Percentiles rank a stretch among this genome's conserved stretches.
Evolutionary conservation across 2,113 vertebrate species (phyloP).

Genomic region (Lagopus muta): DNA sequence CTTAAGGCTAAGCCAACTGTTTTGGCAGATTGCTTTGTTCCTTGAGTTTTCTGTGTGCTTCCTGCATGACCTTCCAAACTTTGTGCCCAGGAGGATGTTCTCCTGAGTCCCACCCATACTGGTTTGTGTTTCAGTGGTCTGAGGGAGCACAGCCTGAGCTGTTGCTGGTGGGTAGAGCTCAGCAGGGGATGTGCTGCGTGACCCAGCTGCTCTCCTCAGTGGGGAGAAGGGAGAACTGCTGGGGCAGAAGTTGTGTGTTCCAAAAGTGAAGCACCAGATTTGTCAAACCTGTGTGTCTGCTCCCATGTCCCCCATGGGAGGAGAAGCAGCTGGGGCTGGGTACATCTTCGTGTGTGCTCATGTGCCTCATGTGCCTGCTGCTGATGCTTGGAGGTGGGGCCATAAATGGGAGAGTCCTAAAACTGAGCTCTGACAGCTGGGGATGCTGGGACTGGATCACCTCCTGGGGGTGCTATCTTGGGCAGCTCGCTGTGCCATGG

Average conservation of each 20-base stretch:
- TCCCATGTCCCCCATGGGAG: neutral
- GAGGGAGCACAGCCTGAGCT: neutral
- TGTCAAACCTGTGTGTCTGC: neutral
- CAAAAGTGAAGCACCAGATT: neutral
- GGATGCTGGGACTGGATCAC: neutral
- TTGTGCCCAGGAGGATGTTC: neutral
- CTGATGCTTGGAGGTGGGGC: neutral
- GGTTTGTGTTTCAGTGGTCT: neutral
- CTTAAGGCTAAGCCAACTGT: neutral
- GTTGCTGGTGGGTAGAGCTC: neutral
- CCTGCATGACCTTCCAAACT: neutral
- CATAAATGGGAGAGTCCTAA: neutral
- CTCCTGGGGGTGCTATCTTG: neutral
- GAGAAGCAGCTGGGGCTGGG: neutral
- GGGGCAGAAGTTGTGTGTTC: neutral
- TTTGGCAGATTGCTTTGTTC: neutral
- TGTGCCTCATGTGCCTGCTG: neutral
- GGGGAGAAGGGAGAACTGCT: neutral
- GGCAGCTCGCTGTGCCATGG: accelerated
- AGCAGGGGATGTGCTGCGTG: neutral
- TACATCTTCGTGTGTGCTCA: neutral
- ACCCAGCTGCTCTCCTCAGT: neutral
- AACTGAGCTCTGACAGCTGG: neutral
- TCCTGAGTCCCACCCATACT: neutral
- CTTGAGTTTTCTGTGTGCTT: neutral